A percentile compares a stretch with the other conserved stretches of the same genome.
phyloP scores from a whole-genome alignment of 2,797 vertebrate genomes.

The Steatocranus sp. region DNA sequence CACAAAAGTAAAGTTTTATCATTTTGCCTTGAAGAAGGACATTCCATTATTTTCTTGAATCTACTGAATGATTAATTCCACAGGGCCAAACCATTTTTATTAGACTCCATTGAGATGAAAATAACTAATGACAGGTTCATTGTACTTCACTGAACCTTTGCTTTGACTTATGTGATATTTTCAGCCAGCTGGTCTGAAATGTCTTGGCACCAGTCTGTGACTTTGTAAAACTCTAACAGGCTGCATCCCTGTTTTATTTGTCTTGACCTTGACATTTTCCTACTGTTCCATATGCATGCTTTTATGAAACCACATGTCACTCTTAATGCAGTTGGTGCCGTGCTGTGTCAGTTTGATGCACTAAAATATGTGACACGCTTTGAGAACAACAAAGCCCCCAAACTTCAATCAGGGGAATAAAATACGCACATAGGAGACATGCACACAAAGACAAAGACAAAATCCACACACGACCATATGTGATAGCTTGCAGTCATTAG shows the following conservation, averaged over 20 bases:
- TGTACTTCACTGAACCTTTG: slow-evolving; percentile 37
- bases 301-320: slow-evolving; percentile 46
- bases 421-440: not conserved
- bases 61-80: slow-evolving; percentile 1
- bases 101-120: slow-evolving; percentile 4
- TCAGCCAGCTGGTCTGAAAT: slow-evolving; percentile 36
- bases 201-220: slow-evolving; percentile 11
- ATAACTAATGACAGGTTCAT: slow-evolving; percentile 25
- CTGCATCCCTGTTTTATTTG: slow-evolving; percentile 23
- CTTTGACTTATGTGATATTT: slow-evolving; percentile 25
- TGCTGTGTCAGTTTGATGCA: slow-evolving; percentile 42
- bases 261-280: slow-evolving; percentile 58
- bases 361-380: slow-evolving; percentile 62
- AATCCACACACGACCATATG: not conserved
- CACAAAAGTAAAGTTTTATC: not conserved
- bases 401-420: slow-evolving; percentile 52
- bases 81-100: not conserved
- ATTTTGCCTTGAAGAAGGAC: not conserved
- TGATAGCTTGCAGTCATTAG: not conserved
- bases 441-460: not conserved
- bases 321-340: slow-evolving; percentile 40
- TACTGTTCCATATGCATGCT: slow-evolving; percentile 42
- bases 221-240: slow-evolving; percentile 19
- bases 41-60: not conserved
- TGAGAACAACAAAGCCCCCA: slow-evolving; percentile 56